Conservation (phyloP, 2,888 invertebrate species). For the Idaea straminata region DNA sequence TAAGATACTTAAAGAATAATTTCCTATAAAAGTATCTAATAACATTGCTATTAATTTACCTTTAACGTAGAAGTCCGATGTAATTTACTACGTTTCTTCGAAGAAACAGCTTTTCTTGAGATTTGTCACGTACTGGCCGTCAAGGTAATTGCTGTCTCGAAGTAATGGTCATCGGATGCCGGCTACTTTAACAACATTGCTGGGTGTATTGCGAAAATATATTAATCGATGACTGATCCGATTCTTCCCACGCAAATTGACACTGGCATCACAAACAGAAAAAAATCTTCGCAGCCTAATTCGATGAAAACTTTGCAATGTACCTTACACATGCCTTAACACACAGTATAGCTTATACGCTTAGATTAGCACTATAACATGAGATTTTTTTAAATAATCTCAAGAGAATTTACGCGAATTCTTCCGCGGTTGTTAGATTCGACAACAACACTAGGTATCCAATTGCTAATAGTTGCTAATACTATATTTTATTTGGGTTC, state of each 20-base stretch:
- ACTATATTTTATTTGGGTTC: too few relatives aligned
- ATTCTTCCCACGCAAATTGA: not conserved
- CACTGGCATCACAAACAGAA: not conserved
- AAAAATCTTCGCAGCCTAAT: too few relatives aligned
- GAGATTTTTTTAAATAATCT: too few relatives aligned
- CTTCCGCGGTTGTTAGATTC: too few relatives aligned
- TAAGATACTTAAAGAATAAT: conserved; percentile 23
- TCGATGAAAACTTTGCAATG: too few relatives aligned
- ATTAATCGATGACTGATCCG: not conserved
- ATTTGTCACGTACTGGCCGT: conserved; percentile 38
- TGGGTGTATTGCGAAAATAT: not conserved
- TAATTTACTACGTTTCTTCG: conserved; percentile 35
- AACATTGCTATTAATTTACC: conserved; percentile 24
- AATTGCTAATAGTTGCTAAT: too few relatives aligned
- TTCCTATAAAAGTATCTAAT: conserved; percentile 30
- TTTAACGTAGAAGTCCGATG: conserved; percentile 24
- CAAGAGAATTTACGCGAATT: too few relatives aligned
- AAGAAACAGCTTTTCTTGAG: conserved; percentile 24
- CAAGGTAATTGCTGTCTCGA: conserved; percentile 22
- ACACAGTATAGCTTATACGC: too few relatives aligned
- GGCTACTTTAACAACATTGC: conserved; percentile 3
- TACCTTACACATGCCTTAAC: too few relatives aligned
- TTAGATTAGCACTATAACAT: too few relatives aligned
- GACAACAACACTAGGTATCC: too few relatives aligned
- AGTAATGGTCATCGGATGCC: conserved; percentile 16